A percentile compares a stretch with the other conserved stretches of the same genome.
Conservation (phyloP, 2,888 invertebrate genomes). For the Eilema caniola region DNA sequence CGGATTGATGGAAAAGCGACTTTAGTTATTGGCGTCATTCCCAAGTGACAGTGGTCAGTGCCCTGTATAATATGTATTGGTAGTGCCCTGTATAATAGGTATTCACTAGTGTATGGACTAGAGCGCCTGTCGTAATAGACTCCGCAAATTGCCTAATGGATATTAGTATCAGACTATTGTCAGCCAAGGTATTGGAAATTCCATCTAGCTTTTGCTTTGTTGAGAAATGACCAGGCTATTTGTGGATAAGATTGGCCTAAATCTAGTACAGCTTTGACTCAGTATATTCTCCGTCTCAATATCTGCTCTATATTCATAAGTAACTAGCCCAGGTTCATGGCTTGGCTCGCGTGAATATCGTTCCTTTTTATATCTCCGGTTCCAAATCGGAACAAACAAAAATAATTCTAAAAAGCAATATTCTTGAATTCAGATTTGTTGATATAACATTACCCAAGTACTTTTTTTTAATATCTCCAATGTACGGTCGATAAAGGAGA, state of each 20-base stretch:
- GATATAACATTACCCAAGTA: no score
- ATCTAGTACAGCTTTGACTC: neutral
- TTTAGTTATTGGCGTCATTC: neutral
- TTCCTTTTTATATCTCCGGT: no score
- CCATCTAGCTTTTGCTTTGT: neutral
- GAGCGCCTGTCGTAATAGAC: neutral
- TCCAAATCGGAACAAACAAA: no score
- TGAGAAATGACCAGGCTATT: neutral
- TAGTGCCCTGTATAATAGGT: slow-evolving; percentile 3
- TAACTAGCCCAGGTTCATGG: no score
- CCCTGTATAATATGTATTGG: slow-evolving; percentile 9
- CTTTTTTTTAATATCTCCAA: no score
- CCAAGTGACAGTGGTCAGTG: neutral
- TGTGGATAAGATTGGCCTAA: neutral
- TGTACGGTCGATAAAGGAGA: no score
- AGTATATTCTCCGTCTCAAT: neutral
- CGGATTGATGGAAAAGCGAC: neutral
- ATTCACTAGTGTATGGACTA: neutral
- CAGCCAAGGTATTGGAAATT: neutral
- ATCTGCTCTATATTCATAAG: no score
- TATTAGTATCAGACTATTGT: neutral
- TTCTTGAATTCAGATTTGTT: no score
- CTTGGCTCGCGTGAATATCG: no score
- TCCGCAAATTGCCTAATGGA: neutral
- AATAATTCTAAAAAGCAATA: no score